Conservation (phyloP, 2,888 invertebrate genomes). For the Eudemis profundana region DNA sequence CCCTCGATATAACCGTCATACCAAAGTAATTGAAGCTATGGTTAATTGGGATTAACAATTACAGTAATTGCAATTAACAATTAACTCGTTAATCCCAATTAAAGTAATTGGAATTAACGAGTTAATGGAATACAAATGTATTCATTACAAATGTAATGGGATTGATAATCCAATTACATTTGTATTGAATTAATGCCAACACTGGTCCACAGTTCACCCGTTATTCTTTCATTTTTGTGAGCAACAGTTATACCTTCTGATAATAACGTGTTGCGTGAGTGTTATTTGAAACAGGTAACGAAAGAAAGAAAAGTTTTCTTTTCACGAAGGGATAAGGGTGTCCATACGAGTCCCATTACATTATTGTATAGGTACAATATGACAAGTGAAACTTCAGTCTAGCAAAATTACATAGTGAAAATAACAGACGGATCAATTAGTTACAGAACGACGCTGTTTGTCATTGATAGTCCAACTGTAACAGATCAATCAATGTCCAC, state of each 20-base stretch:
- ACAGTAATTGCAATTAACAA: too few species aligned
- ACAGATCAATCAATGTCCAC: slow-evolving; percentile 24
- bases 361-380: not conserved
- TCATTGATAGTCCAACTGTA: not conserved
- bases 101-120: too few species aligned
- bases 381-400: too few species aligned
- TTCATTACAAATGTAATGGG: too few species aligned
- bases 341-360: not conserved
- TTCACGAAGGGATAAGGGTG: not conserved
- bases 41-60: too few species aligned
- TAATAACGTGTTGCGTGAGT: not conserved
- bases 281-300: not conserved
- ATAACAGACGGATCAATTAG: not conserved
- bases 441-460: slow-evolving; percentile 4
- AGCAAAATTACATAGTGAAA: not conserved
- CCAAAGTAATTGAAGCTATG: too few species aligned
- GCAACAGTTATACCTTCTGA: not conserved
- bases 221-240: slow-evolving; percentile 19
- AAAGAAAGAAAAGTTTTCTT: not conserved
- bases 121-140: too few species aligned
- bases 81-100: too few species aligned
- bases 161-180: too few species aligned
- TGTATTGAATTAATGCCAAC: too few species aligned
- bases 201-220: too few species aligned
- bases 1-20: too few species aligned